Evolutionary conservation across 2,888 invertebrate species (phyloP), one percentile per base, ranked within the genome.

Genomic region (Trypoxylon attenuatum): DNA sequence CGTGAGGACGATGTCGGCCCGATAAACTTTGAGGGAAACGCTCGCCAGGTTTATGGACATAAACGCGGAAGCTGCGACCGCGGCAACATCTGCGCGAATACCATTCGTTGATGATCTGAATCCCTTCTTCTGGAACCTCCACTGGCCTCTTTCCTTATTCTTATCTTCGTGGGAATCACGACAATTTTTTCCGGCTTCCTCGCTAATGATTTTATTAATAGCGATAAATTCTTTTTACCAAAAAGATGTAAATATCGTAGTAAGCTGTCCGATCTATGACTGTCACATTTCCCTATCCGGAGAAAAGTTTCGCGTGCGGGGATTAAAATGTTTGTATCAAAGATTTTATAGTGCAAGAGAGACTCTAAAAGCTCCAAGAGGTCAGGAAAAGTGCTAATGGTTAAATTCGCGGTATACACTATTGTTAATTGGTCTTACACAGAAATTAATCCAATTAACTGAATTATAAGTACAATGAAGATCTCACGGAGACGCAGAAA

Each of bases 1-100:
- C 75, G 76, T 69, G 76, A 76, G 71, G 73, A 71, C 73, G 76
- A 76, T 76, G 55, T 5, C 38, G 15, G 22, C n/a, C 25, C 18
- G 76, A 76, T 76, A 66, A 65, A 46, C 46, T 53, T 59, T 42
- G 16, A 49, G 58, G 41, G 58, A 58, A 62, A 59, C 54, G 45
- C 62, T 41, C 42, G 23, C 16, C 42, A 53, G 29, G 43, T 55
- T 59, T 66, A 53, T 25, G 60, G 29, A 8, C 43, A 50, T n/a
- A 57, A 73, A 78, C 57, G 65, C 76, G 75, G 76, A 76, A 75
- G 62, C 59, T 47, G 29, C n/a, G 19, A 18, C 13, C 21, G 13
- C 15, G 21, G 29, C 33, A 52, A 29, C 50, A 39, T 62, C 43
- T 39, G 53, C 13, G 29, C 47, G 50, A 59, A 54, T 55, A 55